Evolutionary conservation across 2,113 vertebrate genomes (phyloP).

Genomic region (Paracanthobrama guichenoti): DNA sequence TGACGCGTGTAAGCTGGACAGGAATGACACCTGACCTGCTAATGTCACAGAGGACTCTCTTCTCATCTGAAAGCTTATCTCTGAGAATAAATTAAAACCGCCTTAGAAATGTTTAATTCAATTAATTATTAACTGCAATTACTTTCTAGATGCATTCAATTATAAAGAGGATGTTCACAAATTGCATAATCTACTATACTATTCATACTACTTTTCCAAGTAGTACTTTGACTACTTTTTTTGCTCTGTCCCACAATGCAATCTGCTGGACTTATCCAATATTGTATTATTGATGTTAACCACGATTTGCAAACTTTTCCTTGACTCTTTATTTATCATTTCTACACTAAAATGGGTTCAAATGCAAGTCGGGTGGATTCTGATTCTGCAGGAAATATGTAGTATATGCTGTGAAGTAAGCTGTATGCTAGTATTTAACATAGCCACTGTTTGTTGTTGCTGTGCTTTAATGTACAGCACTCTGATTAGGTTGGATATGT

Average conservation of each 20-base stretch:
- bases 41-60: background rate
- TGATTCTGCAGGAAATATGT: background rate
- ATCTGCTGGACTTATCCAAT: background rate
- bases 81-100: background rate
- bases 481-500: background rate
- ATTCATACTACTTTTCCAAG: background rate
- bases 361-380: background rate
- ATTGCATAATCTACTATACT: background rate
- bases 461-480: background rate
- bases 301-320: background rate
- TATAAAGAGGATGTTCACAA: background rate
- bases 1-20: background rate
- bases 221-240: too few species aligned
- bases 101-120: background rate
- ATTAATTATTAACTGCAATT: background rate
- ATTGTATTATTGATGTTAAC: background rate
- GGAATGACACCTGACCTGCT: slow-evolving; percentile 9
- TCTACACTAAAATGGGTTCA: background rate
- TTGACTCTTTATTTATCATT: background rate
- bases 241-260: background rate
- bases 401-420: background rate
- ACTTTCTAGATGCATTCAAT: background rate
- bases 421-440: background rate
- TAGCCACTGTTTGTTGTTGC: background rate
- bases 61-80: background rate